A percentile compares a stretch with the other conserved stretches of the same genome.
phyloP scores from a whole-genome alignment of 2,888 invertebrate species.

The Augochlorella aurata region DNA sequence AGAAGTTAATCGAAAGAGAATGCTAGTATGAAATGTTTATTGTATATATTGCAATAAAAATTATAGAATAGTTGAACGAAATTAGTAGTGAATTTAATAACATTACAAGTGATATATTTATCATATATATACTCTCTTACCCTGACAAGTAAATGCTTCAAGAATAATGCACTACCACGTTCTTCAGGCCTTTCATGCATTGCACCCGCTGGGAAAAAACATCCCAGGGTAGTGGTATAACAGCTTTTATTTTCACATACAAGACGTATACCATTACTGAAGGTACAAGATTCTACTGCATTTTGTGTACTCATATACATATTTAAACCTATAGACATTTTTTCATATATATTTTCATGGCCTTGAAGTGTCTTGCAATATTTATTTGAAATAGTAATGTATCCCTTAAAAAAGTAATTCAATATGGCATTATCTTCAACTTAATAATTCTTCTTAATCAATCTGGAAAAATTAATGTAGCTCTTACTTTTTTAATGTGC shows the following conservation, averaged over 20 bases:
- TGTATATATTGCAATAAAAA: background rate
- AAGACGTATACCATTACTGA: slow-evolving; percentile 68
- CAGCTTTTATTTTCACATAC: slow-evolving; percentile 65
- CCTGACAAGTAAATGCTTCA: slow-evolving; percentile 70
- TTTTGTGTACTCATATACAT: slow-evolving; percentile 1
- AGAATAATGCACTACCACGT: slow-evolving; percentile 69
- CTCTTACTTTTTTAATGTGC: slow-evolving; percentile 38
- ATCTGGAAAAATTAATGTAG: slow-evolving; percentile 21
- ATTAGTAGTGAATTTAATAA: background rate
- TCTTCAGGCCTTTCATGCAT: slow-evolving; percentile 68
- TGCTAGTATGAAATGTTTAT: slow-evolving; percentile 4
- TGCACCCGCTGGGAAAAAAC: slow-evolving; percentile 68
- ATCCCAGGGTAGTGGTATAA: slow-evolving; percentile 67
- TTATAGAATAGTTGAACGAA: background rate
- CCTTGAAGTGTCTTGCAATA: slow-evolving; percentile 8
- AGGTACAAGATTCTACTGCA: slow-evolving; percentile 56
- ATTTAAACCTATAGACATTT: slow-evolving; percentile 7
- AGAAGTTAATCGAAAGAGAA: background rate
- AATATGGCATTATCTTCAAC: slow-evolving; percentile 5
- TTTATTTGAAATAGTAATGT: slow-evolving; percentile 22
- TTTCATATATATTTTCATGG: background rate
- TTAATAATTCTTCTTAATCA: background rate
- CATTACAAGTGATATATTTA: background rate
- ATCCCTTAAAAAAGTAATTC: slow-evolving; percentile 41
- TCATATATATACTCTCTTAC: slow-evolving; percentile 45